phyloP scores from a whole-genome alignment of 2,113 vertebrate genomes.

The Epinephelus lanceolatus region DNA sequence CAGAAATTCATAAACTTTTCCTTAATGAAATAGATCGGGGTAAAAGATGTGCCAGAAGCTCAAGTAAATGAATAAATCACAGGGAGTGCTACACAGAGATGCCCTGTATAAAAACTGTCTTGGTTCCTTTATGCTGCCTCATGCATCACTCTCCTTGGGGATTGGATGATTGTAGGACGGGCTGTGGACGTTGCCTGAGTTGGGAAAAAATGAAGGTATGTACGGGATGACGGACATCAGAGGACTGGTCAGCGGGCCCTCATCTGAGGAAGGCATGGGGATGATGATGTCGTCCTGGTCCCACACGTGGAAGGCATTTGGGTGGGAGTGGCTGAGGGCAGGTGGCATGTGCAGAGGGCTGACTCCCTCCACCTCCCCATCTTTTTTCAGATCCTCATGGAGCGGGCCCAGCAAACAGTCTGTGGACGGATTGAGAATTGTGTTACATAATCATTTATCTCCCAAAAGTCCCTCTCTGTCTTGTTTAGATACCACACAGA shows the following conservation, averaged over 20 bases:
- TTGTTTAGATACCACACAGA: neutral
- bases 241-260: slow-evolving; percentile 73
- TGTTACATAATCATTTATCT: neutral
- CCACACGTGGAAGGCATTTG: slow-evolving; percentile 86
- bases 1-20: neutral
- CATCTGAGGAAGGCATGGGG: slow-evolving; percentile 49
- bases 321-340: slow-evolving; percentile 74
- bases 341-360: slow-evolving; percentile 67
- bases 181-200: slow-evolving; percentile 48
- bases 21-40: neutral
- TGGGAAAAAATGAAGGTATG: slow-evolving; percentile 80
- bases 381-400: slow-evolving; percentile 75
- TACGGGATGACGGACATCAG: slow-evolving; percentile 79
- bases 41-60: slow-evolving; percentile 6
- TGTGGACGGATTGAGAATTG: slow-evolving; percentile 43
- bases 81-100: neutral
- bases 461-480: neutral
- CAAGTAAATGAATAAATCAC: neutral
- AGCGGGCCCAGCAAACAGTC: slow-evolving; percentile 86
- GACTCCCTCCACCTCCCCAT: slow-evolving; percentile 52
- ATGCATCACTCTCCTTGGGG: slow-evolving; percentile 71
- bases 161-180: slow-evolving; percentile 57
- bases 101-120: neutral
- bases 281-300: slow-evolving; percentile 83
- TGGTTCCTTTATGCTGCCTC: slow-evolving; percentile 9